Conservation (phyloP, 2,888 invertebrate species). For the Erebia palarica region DNA sequence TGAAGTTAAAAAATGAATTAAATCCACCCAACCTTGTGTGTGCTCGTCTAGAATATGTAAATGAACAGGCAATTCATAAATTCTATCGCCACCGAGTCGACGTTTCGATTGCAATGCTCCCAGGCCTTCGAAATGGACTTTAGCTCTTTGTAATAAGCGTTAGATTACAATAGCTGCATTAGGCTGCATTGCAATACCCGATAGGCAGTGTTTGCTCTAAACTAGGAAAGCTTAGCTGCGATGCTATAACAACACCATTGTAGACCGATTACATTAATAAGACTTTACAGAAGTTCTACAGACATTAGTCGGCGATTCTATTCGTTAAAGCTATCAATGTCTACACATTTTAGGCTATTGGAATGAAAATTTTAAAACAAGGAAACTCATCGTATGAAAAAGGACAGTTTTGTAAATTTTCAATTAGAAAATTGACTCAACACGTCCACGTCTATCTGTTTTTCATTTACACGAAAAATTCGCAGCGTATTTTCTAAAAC, state of each 20-base stretch:
- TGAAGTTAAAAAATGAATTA: slow-evolving; percentile 33
- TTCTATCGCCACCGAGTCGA: slow-evolving; percentile 47
- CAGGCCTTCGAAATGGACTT: slow-evolving; percentile 42
- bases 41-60: slow-evolving; percentile 33
- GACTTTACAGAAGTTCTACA: slow-evolving; percentile 15
- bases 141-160: slow-evolving; percentile 28
- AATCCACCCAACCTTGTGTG: slow-evolving; percentile 27
- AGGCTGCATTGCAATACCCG: slow-evolving; percentile 34
- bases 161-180: slow-evolving; percentile 23
- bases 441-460: slow-evolving; percentile 34
- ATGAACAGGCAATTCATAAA: slow-evolving; percentile 38
- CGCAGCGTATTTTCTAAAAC: slow-evolving; percentile 34
- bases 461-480: slow-evolving; percentile 31
- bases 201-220: slow-evolving; percentile 35
- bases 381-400: slow-evolving; percentile 1
- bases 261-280: slow-evolving; percentile 32
- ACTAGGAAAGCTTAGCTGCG: slow-evolving; percentile 37
- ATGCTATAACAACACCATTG: slow-evolving; percentile 17
- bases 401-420: slow-evolving; percentile 43
- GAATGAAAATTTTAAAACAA: background rate
- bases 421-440: slow-evolving; percentile 42
- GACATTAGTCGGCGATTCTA: slow-evolving; percentile 3
- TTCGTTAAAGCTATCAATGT: slow-evolving; percentile 4
- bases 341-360: background rate
- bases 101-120: slow-evolving; percentile 38